Evolutionary conservation across 2,797 vertebrate genomes (phyloP).

Genomic region (Sarcophilus harrisii): DNA sequence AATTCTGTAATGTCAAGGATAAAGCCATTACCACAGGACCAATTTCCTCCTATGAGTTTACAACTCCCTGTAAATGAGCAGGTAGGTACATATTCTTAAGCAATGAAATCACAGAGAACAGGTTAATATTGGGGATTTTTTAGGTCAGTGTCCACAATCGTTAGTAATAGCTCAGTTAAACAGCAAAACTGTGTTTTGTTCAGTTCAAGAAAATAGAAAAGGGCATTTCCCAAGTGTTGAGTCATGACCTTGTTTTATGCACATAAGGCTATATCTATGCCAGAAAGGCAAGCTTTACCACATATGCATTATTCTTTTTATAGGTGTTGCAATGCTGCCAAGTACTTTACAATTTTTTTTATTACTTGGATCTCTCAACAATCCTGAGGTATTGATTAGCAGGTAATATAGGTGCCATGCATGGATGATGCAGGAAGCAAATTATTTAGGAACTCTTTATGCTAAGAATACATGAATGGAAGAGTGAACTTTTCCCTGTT

Average conservation of each 20-base stretch:
- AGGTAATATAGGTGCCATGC: conserved; percentile 18
- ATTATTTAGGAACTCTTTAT: neutral
- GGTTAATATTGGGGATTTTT: conserved; percentile 48
- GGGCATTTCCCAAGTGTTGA: neutral
- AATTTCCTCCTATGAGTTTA: neutral
- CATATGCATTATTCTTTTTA: conserved; percentile 18
- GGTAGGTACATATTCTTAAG: conserved; percentile 55
- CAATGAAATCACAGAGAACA: conserved; percentile 4
- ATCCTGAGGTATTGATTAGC: conserved; percentile 24
- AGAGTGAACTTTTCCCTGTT: conserved; percentile 6
- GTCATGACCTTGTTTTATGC: conserved; percentile 3
- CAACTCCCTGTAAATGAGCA: conserved; percentile 40
- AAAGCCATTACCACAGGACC: neutral
- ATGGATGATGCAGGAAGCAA: conserved; percentile 38
- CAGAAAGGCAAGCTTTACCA: conserved; percentile 46
- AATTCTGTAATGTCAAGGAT: neutral
- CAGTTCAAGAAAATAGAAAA: neutral
- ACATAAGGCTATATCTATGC: neutral
- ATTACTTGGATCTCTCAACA: conserved; percentile 43
- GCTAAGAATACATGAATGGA: neutral
- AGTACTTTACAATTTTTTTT: conserved; percentile 55
- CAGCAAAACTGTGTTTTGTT: conserved; percentile 30
- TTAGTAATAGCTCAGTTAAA: conserved; percentile 42
- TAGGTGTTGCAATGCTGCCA: conserved; percentile 35
- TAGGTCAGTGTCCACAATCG: conserved; percentile 35